Conservation (phyloP, 2,797 vertebrate genomes). For the Euthynnus affinis region DNA sequence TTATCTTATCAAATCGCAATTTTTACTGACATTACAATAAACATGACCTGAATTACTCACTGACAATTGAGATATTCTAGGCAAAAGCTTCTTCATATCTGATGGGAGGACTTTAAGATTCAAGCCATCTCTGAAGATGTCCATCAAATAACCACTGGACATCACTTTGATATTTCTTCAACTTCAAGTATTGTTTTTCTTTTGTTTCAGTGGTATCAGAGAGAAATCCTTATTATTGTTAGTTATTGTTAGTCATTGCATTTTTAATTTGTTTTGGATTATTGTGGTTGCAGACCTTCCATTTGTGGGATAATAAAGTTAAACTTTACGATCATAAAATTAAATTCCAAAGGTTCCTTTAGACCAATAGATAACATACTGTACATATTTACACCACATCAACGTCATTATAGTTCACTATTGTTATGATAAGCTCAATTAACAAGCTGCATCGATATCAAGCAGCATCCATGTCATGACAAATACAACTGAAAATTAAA, state of each 20-base stretch:
- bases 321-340: no score
- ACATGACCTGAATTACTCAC: background rate
- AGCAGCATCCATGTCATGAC: background rate
- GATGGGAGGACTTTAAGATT: background rate
- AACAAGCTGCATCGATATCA: background rate
- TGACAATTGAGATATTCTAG: background rate
- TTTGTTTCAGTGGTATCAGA: background rate
- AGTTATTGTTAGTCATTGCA: no score
- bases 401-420: background rate
- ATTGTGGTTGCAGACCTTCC: no score
- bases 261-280: background rate
- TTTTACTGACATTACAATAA: slow-evolving; percentile 2
- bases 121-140: background rate
- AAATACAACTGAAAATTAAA: background rate
- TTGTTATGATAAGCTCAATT: background rate
- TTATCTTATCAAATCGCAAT: background rate
- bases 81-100: background rate
- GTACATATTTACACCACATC: no score
- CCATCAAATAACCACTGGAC: background rate
- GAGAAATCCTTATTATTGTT: background rate
- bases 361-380: background rate
- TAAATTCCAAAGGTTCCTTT: background rate
- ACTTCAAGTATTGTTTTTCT: background rate
- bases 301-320: no score
- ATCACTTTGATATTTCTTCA: background rate